These are phyloP conservation scores for Rugalucina vietnamica DNA, from an alignment of 2,888 invertebrate species.

Conservation along the genomic window DNA sequence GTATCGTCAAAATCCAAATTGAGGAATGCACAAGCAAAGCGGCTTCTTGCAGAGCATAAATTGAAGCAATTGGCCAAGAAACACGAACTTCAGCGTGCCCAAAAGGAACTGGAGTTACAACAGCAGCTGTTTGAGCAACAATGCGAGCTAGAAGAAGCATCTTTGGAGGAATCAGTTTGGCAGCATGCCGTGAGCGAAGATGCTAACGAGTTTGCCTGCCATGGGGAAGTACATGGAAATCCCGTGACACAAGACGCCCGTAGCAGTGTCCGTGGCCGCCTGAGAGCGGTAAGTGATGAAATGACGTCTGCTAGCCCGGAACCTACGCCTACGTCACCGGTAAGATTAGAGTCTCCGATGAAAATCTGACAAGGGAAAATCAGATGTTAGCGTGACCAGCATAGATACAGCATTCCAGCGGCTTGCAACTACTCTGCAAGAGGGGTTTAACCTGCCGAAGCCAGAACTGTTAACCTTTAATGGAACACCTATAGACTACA, in stretches of 20 bases:
- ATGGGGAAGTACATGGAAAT: background rate
- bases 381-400: conserved; percentile 12
- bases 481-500: background rate
- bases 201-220: background rate
- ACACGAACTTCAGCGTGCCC: background rate
- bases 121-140: conserved; percentile 1
- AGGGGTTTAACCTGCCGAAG: conserved; percentile 27
- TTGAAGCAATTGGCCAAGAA: background rate
- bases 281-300: background rate
- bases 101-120: background rate
- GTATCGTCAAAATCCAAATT: background rate
- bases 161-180: conserved; percentile 12
- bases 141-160: conserved; percentile 17
- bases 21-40: background rate
- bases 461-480: conserved; percentile 33
- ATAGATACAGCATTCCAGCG: conserved; percentile 1
- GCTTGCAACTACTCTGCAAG: conserved; percentile 23
- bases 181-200: background rate
- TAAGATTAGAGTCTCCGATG: background rate
- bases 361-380: too few relatives aligned
- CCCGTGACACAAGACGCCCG: background rate
- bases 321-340: background rate
- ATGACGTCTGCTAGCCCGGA: background rate
- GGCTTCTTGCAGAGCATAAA: conserved; percentile 7
- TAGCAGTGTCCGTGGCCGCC: background rate